Conservation (phyloP, 2,888 invertebrate species). For the Colletes collaris region DNA sequence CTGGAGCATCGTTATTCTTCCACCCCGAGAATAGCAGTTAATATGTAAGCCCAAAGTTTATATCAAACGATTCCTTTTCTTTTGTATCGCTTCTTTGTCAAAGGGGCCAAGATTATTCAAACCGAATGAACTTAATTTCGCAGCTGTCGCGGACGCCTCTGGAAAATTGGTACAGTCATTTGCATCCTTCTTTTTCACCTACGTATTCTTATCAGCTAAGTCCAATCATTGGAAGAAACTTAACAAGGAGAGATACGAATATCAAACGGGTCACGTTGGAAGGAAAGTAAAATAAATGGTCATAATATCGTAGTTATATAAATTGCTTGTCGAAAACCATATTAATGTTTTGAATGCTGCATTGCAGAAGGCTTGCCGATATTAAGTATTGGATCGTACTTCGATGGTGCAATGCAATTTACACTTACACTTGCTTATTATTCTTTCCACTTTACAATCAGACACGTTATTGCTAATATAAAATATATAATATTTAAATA, state of each 20-base stretch:
- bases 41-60: not conserved
- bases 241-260: not conserved
- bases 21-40: slow-evolving; percentile 3
- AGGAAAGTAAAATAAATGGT: not conserved
- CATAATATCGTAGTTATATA: not conserved
- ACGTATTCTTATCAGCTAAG: not conserved
- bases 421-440: too few relatives aligned
- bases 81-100: slow-evolving; percentile 1
- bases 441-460: too few relatives aligned
- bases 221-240: not conserved
- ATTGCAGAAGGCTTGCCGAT: not conserved
- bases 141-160: not conserved
- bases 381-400: not conserved
- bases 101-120: slow-evolving; percentile 30
- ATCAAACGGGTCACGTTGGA: not conserved
- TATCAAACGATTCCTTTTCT: slow-evolving; percentile 17
- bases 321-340: not conserved
- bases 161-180: slow-evolving; percentile 7
- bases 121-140: slow-evolving; percentile 14
- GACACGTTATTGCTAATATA: too few relatives aligned
- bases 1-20: not conserved
- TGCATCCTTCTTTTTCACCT: slow-evolving; percentile 5
- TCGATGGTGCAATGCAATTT: too few relatives aligned
- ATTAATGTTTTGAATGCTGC: slow-evolving; percentile 1
- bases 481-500: too few relatives aligned